These are phyloP conservation scores for Ectropis crepuscularia DNA, from an alignment of 2,888 invertebrate genomes.

Conservation along the genomic window DNA sequence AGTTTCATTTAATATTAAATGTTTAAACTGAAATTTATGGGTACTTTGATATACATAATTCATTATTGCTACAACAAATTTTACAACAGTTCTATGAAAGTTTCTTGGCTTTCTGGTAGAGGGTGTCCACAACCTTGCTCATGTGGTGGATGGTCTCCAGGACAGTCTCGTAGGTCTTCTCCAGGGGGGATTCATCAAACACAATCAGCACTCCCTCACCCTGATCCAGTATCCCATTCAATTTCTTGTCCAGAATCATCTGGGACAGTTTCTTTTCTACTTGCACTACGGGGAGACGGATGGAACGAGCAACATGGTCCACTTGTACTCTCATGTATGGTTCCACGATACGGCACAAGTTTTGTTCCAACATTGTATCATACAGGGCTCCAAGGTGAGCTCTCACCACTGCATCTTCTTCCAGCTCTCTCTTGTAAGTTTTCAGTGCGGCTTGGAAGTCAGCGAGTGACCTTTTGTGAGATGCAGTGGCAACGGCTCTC, in stretches of 20 bases:
- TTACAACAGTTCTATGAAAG: constrained; percentile 88
- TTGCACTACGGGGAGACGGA: constrained; percentile 93
- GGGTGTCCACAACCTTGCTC: constrained; percentile 99
- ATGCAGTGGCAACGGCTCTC: constrained; percentile 98
- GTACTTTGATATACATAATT: constrained; percentile 78
- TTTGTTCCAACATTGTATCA: constrained; percentile 99
- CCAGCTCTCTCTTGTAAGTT: constrained; percentile 94
- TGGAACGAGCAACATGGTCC: constrained; percentile 95
- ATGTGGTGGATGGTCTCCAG: constrained; percentile 99
- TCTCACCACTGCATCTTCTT: constrained; percentile 98
- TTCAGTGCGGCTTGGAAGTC: constrained; percentile 97
- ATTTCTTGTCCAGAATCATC: constrained; percentile 99
- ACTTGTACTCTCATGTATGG: constrained; percentile 99
- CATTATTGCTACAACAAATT: constrained; percentile 79
- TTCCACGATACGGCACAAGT: constrained; percentile 98
- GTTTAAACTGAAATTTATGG: constrained; percentile 74
- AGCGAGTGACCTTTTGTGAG: constrained; percentile 97
- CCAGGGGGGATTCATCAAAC: constrained; percentile 96
- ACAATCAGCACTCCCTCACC: constrained; percentile 99
- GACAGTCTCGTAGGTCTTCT: constrained; percentile 98
- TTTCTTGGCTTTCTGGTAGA: constrained; percentile 99
- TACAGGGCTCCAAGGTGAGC: constrained; percentile 98
- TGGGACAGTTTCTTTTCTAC: constrained; percentile 99
- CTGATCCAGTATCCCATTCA: constrained; percentile 98
- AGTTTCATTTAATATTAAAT: constrained; percentile 67